Conservation (phyloP, 2,113 vertebrate genomes). For the zebrafish (Danio rerio) region DNA sequence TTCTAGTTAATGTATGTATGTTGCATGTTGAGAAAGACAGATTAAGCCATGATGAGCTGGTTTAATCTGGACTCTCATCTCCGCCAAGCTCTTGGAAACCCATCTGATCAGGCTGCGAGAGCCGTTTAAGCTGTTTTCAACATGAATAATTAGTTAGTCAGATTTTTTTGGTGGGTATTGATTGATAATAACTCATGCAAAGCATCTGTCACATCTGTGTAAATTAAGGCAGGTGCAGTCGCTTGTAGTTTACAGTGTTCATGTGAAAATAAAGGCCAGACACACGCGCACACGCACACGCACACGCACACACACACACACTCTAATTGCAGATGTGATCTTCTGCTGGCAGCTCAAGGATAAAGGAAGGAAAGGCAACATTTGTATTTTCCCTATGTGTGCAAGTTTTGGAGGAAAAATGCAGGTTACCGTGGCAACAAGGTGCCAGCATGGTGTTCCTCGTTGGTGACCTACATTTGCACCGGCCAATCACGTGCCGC, state of each 20-base stretch:
- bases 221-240: background rate
- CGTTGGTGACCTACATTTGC: slow-evolving; percentile 47
- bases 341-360: slow-evolving; percentile 29
- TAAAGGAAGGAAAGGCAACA: slow-evolving; percentile 22
- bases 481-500: slow-evolving; percentile 29
- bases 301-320: background rate
- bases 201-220: background rate
- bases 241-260: background rate
- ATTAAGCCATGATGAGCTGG: background rate
- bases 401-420: slow-evolving; percentile 23
- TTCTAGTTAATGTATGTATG: slow-evolving; percentile 17
- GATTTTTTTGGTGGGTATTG: background rate
- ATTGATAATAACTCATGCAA: background rate
- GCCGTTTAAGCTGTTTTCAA: background rate
- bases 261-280: background rate
- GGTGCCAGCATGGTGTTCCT: slow-evolving; percentile 36
- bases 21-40: background rate
- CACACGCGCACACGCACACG: background rate
- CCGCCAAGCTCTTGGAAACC: background rate
- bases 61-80: slow-evolving; percentile 1
- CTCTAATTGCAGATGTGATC: slow-evolving; percentile 3
- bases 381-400: slow-evolving; percentile 40
- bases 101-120: background rate
- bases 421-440: slow-evolving; percentile 47
- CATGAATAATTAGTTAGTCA: background rate